A percentile compares a stretch with the other conserved stretches of the same genome.
Conservation (phyloP, 2,797 vertebrate species). For the Vespertilio murinus region DNA sequence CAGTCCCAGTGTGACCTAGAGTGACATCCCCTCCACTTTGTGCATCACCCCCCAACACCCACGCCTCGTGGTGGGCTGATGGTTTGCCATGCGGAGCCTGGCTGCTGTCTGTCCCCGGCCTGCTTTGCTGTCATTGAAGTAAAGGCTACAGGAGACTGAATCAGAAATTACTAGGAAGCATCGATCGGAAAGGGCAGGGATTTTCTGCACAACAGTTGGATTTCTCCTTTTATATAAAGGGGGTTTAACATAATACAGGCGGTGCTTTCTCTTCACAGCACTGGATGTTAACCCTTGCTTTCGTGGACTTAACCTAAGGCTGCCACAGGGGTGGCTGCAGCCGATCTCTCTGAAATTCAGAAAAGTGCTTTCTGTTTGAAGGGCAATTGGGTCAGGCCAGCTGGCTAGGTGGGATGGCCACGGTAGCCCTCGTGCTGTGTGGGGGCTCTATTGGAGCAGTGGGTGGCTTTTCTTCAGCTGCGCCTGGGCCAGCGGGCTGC, state of each 20-base stretch:
- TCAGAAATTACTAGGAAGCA: conserved; percentile 90
- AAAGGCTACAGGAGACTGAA: conserved; percentile 84
- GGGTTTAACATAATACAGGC: conserved; percentile 84
- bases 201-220: conserved; percentile 90
- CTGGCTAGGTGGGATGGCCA: background rate
- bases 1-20: conserved; percentile 57
- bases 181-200: conserved; percentile 92
- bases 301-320: conserved; percentile 65
- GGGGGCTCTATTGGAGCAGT: background rate
- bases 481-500: background rate
- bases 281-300: conserved; percentile 74
- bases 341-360: conserved; percentile 36
- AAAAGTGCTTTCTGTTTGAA: conserved; percentile 50
- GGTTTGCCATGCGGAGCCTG: conserved; percentile 63
- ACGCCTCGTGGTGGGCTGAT: conserved; percentile 35
- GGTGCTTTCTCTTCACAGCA: conserved; percentile 63
- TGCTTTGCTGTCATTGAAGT: conserved; percentile 87
- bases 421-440: background rate
- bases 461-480: conserved; percentile 1
- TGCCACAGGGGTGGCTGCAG: background rate
- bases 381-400: conserved; percentile 42
- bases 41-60: background rate
- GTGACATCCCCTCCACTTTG: conserved; percentile 22
- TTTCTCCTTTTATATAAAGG: conserved; percentile 88
- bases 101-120: conserved; percentile 79